Evolutionary conservation across 2,888 invertebrate genomes (phyloP), one percentile per base, ranked within the genome.

Genomic region (Chelonus formosanus): DNA sequence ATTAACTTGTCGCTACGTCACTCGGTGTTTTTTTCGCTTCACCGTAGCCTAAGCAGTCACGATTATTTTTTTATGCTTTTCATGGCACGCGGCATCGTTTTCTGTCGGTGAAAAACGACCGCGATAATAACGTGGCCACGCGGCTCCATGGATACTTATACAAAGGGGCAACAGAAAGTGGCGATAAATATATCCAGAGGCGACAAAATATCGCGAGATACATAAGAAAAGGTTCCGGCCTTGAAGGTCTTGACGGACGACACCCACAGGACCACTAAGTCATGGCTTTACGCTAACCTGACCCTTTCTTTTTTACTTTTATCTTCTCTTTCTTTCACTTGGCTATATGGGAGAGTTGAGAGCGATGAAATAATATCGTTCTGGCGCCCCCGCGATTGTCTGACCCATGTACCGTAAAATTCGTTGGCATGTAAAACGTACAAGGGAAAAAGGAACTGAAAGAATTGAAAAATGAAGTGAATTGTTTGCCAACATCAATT

Each of bases 251-350:
- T 81, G 80, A 83, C 76, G 77, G 73, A 84, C 79, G 83, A 74
- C 81, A 81, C 84, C 84, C 84, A 65, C 73, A 83, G 84, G 84
- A 80, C 75, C 75, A 82, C 80, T 84, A 84, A 83, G 84, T 84
- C 83, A 84, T 74, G 71, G 73, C 67, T 74, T 78, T 80, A 83
- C 81, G 80, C 82, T 81, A 82, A 82, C 81, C 79, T 74, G 70
- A 70, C 71, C 69, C 74, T 45, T 48, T 35, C 48, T 56, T 47
- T 58, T 34, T 58, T 48, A 47, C 20, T 43, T 43, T 45, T 34
- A 40, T 48, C 36, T 58, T 61, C 45, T 50, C 45, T 55, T 43
- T 56, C 32, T 56, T 43, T 43, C 34, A 43, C 52, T 8, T 36
- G 55, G 59, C 32, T 62, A 59, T 63, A 20, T 20, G 2, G 20